A percentile compares a stretch with the other conserved stretches of the same genome.
Conservation (phyloP, 23 tunicate species). For the Styela clava region DNA sequence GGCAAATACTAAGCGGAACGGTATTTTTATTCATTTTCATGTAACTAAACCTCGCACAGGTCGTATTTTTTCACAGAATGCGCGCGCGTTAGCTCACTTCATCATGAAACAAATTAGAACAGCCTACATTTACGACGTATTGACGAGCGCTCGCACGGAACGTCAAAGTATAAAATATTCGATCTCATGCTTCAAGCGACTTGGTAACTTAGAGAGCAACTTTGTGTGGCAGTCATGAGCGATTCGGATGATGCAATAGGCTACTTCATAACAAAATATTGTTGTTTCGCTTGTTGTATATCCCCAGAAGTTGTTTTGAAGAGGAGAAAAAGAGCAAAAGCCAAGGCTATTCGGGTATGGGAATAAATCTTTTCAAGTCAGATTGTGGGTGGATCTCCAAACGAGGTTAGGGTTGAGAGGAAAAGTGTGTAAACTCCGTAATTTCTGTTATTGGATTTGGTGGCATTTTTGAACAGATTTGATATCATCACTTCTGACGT, state of each 20-base stretch:
- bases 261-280: slow-evolving; percentile 11
- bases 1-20: neutral
- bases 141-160: neutral
- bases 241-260: neutral
- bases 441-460: too few species aligned
- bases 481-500: slow-evolving; percentile 1
- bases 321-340: neutral
- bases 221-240: slow-evolving; percentile 8
- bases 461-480: too few species aligned
- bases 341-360: neutral
- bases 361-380: neutral
- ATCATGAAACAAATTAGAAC: neutral
- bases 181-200: too few species aligned
- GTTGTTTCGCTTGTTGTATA: slow-evolving; percentile 11
- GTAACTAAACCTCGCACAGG: neutral
- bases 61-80: neutral
- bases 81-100: neutral
- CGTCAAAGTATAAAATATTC: too few species aligned
- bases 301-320: neutral
- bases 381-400: too few species aligned
- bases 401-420: too few species aligned
- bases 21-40: neutral
- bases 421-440: too few species aligned
- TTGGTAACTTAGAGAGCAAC: neutral
- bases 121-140: neutral